Conservation (phyloP, 2,113 vertebrate species). For the Upupa epops region DNA sequence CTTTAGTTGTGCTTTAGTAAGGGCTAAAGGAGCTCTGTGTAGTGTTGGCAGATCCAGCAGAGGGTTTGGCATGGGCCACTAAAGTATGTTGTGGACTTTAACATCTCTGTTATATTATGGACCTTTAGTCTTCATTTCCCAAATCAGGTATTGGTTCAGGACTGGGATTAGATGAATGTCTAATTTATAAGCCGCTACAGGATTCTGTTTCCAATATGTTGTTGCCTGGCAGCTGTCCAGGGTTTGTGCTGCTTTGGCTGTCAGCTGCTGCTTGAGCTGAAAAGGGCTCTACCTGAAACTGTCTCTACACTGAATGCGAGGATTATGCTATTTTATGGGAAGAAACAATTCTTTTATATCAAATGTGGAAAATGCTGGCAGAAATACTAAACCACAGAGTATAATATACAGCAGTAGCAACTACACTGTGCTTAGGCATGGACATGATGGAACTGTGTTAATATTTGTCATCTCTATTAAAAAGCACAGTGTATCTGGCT, state of each 20-base stretch:
- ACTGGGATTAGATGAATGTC: slow-evolving; percentile 8
- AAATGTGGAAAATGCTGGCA: background rate
- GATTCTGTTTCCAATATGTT: background rate
- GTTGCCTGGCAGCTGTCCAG: slow-evolving; percentile 6
- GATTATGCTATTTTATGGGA: background rate
- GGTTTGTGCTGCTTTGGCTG: background rate
- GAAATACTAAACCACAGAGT: background rate
- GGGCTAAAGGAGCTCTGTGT: background rate
- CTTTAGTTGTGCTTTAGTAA: background rate
- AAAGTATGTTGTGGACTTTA: background rate
- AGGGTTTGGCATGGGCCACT: background rate
- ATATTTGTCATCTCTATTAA: background rate
- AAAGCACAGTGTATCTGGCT: background rate
- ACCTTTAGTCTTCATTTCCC: background rate
- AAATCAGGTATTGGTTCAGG: slow-evolving; percentile 1
- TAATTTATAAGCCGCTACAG: slow-evolving; percentile 11
- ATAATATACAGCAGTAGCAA: background rate
- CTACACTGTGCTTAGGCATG: background rate
- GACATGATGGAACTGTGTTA: background rate
- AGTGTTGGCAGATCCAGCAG: background rate
- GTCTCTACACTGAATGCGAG: background rate
- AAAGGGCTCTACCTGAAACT: slow-evolving; percentile 5
- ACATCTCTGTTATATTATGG: background rate
- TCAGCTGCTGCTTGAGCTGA: background rate
- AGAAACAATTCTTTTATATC: background rate